phyloP scores from a whole-genome alignment of 1,140 invertebrate genomes.

The Eulimnadia texana region DNA sequence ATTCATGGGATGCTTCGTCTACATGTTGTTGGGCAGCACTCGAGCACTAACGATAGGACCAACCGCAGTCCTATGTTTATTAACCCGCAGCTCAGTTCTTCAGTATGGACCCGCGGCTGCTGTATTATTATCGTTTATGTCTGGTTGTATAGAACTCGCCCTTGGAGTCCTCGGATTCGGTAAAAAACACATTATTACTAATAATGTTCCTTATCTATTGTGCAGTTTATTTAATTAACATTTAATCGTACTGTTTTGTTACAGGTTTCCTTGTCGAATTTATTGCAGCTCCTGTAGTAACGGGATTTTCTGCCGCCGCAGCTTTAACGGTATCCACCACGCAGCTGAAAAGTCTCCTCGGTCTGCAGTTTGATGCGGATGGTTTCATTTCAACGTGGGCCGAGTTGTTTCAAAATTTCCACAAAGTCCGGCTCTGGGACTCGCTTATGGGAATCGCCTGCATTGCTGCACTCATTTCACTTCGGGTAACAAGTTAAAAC shows the following conservation, averaged over 20 bases:
- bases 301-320: conserved; percentile 36
- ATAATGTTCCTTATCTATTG: neutral
- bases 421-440: conserved; percentile 47
- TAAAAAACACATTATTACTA: conserved; percentile 26
- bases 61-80: conserved; percentile 64
- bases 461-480: conserved; percentile 46
- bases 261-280: conserved; percentile 86
- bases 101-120: conserved; percentile 49
- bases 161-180: conserved; percentile 67
- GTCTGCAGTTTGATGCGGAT: conserved; percentile 52
- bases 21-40: conserved; percentile 73
- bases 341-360: conserved; percentile 70
- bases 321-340: conserved; percentile 80
- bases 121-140: conserved; percentile 60
- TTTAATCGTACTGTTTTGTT: conserved; percentile 17
- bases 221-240: neutral
- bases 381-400: conserved; percentile 53
- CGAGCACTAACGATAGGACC: conserved; percentile 85
- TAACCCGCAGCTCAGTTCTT: conserved; percentile 48
- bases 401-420: conserved; percentile 44
- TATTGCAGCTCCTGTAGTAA: conserved; percentile 58
- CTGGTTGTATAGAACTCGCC: conserved; percentile 54
- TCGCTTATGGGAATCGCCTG: conserved; percentile 50
- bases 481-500: conserved; percentile 31
- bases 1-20: conserved; percentile 81